Evolutionary conservation across 2,888 invertebrate genomes (phyloP).

Genomic region (Teleogryllus oceanicus): DNA sequence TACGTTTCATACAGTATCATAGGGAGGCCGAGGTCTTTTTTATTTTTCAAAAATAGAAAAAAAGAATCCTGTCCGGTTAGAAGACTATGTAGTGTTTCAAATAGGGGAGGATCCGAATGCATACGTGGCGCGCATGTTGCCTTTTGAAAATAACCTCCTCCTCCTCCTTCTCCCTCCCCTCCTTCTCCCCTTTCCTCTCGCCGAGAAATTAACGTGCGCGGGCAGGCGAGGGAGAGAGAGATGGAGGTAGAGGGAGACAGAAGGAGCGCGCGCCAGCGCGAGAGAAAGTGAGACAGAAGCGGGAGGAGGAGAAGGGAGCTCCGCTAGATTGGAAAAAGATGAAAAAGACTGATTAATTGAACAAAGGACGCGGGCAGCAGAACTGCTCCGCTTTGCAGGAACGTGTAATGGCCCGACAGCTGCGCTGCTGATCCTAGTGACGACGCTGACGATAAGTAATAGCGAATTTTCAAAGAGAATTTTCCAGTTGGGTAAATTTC

Average conservation of each 20-base stretch:
- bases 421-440: no score
- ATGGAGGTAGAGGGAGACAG: neutral
- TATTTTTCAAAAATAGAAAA: neutral
- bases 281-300: neutral
- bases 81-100: conserved; percentile 25
- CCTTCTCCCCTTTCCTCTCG: neutral
- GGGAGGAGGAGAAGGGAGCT: neutral
- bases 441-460: no score
- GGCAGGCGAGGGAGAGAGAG: conserved; percentile 7
- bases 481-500: no score
- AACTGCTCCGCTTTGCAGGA: no score
- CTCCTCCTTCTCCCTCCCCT: neutral
- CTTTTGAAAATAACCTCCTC: conserved; percentile 25
- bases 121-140: conserved; percentile 19
- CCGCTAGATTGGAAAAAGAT: conserved; percentile 34
- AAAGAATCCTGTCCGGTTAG: neutral
- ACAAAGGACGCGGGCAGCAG: conserved; percentile 29
- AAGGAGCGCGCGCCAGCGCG: no score
- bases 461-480: no score
- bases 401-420: no score
- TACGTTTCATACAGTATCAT: conserved; percentile 22
- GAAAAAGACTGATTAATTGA: conserved; percentile 33
- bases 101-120: conserved; percentile 29
- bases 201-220: conserved; percentile 19
- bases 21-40: conserved; percentile 23